Base-by-base conservation (phyloP, 2,113 vertebrate species). In the Oophaga pumilio region DNA sequence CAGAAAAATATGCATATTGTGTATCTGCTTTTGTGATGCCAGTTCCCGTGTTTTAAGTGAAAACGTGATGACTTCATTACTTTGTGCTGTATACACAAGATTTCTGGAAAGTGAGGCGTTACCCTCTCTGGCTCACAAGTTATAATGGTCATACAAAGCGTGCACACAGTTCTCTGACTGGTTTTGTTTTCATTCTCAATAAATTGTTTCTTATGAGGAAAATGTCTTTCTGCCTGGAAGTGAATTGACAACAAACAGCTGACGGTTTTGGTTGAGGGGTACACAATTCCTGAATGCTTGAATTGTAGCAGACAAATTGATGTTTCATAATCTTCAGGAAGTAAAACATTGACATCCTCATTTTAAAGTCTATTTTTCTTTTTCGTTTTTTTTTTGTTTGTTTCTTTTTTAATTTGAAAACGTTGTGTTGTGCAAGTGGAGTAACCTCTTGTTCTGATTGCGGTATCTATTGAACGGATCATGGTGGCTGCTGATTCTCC, bases 161-260 rank as follows among this genome's bases (percentile, higher is more conserved):
- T 97, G 96, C 97, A 92, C 96, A 95, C 96, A 95, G 96, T 96
- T 93, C 94, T n/a, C 33, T 5, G 96, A 96, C 96, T 97, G 96
- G 97, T 95, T 96, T 95, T 96, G 96, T 96, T 97, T 81, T 96
- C 95, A 95, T 96, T 97, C 94, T 98, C 96, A 99, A 99, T 99
- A 99, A 99, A 99, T 99, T 99, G 71, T 74, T 97, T 98, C 97
- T 98, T 98, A 97, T 97, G 97, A 97, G 97, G 97, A 97, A 97
- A 96, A 93, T 94, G 93, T 89, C 96, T 97, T 98, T 97, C 97
- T 99, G 97, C 97, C 94, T 97, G 97, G 97, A 96, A 97, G 94
- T 98, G 95, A 98, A 96, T 99, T 97, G 97, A 96, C 96, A 95
- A 96, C 96, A 95, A 96, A 94, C 94, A 93, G 95, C 95, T 97